Base-by-base conservation (phyloP, 2,888 invertebrate species). In the Tinea semifulvella region DNA sequence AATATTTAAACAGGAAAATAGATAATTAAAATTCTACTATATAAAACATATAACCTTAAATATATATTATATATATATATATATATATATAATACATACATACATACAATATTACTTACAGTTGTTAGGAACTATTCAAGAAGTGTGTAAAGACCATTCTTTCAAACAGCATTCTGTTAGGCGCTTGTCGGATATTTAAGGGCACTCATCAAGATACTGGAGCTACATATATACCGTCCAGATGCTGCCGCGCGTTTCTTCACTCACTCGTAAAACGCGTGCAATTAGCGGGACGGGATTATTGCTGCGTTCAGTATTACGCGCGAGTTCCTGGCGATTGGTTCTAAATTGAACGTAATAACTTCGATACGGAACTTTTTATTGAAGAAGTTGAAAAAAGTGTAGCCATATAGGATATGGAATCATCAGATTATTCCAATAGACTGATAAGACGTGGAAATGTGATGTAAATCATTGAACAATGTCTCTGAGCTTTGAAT, bases 271-370 rank as follows among this genome's bases (percentile, higher is more conserved):
- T 40, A 45, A 40, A 39, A 45, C 45, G 40, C 43, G 43, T 43
- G 28, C 13, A 2, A 43, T 17, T 10, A 20, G 27, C 27, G 13
- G 5, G 42, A 42, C n/a, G 39, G 42, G 20, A 44, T 36, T 19
- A 26, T 40, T 44, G 26, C 40, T 31, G 47, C 42, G 44, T 44
- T 39, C 47, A 47, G 44, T 44, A 44, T 4, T 26, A 47, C 36
- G 47, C 42, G 47, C 44, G 42, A 19, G 42, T 47, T 19, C 44
- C 18, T 44, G 22, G 42, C 20, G 47, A 44, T 46, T 18, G 13
- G 31, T 46, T 14, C 8, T 16, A 40, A 45, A 45, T 44, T 31
- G 44, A 35, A 25, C 44, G 44, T 16, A 38, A 46, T 43, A 18
- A 42, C 42, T 46, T 42, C 42, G 36, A 46, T 20, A 26, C 25